Conservation (phyloP, 2,113 vertebrate genomes). For the Anthoscopus minutus region DNA sequence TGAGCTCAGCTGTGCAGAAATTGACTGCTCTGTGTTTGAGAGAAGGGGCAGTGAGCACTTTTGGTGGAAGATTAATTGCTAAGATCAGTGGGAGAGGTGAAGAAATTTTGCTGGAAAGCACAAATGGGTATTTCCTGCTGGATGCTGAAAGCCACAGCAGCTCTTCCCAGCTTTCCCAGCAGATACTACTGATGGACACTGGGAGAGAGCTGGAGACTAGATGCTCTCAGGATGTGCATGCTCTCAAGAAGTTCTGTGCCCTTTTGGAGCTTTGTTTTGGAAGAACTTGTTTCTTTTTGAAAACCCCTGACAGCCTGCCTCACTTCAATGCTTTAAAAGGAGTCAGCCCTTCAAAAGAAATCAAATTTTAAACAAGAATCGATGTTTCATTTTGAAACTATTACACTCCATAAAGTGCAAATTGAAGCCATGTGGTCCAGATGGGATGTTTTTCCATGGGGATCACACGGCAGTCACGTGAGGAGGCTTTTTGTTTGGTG, state of each 20-base stretch:
- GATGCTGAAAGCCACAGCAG: background rate
- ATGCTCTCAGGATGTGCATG: background rate
- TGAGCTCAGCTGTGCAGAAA: background rate
- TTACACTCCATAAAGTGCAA: background rate
- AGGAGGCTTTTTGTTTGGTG: background rate
- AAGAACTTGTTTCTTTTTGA: background rate
- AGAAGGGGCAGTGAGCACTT: background rate
- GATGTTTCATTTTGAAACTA: background rate
- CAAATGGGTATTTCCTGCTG: background rate
- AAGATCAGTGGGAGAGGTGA: background rate
- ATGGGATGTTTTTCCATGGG: background rate
- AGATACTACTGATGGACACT: background rate
- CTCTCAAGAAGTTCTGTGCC: background rate
- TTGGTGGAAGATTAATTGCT: background rate
- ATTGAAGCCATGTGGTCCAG: background rate
- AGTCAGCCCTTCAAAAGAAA: background rate
- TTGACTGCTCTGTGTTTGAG: background rate
- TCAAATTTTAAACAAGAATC: background rate
- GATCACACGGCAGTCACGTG: fast-evolving
- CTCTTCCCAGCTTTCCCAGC: background rate
- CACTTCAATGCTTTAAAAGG: background rate
- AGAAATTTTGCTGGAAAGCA: background rate
- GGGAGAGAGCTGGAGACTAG: background rate
- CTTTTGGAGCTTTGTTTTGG: background rate
- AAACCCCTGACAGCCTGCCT: background rate